A percentile compares a stretch with the other conserved stretches of the same genome.
Conservation (phyloP, 2,797 vertebrate species). For the Chelidonichthys spinosus region DNA sequence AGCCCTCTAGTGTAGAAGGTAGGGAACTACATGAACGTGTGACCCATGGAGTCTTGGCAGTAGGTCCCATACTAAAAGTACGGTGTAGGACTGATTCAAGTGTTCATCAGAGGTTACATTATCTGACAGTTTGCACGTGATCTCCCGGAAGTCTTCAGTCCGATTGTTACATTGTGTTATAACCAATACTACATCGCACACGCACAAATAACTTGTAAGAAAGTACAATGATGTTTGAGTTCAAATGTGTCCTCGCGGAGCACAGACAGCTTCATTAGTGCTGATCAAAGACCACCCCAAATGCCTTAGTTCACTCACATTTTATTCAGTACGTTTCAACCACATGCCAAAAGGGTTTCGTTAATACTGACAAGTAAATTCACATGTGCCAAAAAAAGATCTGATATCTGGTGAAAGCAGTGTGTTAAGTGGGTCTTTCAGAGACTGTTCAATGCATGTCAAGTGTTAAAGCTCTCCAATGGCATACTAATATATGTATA, state of each 20-base stretch:
- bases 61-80: not conserved
- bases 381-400: conserved; percentile 12
- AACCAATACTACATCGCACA: not conserved
- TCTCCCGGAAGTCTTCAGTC: not conserved
- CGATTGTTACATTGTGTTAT: not conserved
- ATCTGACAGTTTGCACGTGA: not conserved
- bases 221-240: not conserved
- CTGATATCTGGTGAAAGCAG: not conserved
- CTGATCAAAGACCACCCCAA: not conserved
- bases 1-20: conserved; percentile 47
- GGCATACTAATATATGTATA: not conserved
- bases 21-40: conserved; percentile 15
- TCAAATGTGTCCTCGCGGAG: not conserved
- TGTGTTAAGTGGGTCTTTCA: not conserved
- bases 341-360: not conserved
- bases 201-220: not conserved
- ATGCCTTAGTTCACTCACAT: not conserved
- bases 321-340: conserved; percentile 18
- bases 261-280: not conserved
- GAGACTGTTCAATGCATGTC: not conserved
- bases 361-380: conserved; percentile 7
- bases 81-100: not conserved
- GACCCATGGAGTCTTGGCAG: not conserved
- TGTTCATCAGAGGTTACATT: not conserved
- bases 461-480: not conserved